Evolutionary conservation across 2,888 invertebrate species (phyloP), one percentile per base, ranked within the genome.

Genomic region (Netelia melanura): DNA sequence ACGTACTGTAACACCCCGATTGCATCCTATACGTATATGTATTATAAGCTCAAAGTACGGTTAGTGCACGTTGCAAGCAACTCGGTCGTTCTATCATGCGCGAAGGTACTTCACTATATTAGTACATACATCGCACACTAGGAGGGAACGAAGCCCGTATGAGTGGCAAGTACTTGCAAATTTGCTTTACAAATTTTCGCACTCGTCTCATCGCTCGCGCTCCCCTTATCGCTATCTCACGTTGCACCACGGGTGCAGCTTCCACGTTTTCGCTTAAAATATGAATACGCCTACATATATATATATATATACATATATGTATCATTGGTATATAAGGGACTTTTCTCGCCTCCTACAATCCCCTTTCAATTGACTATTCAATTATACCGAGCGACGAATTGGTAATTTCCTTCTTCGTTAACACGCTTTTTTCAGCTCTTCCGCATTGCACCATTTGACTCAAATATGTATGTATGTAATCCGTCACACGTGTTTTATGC

Each of bases 351-450:
- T 80, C 74, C 23, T 38, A 65, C 43, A 44, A 56, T 38, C 75
- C 23, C 30, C 21, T 68, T 68, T 52, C 74, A 75, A 85, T 85
- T 83, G 85, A 85, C 80, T 85, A 85, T 85, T 83, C 85, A 85
- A 85, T 85, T 85, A 85, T 65, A 80, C 71, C 56, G 52, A 81
- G 74, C 80, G 67, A 76, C 83, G 85, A 85, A 85, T 85, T 85
- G 85, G 85, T 85, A 85, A 85, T 85, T 85, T 85, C 80, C 83
- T 70, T 83, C 83, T 67, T 85, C 85, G 76, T 85, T 85, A 77
- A 83, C 85, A 72, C 82, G 67, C 79, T 77, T 74, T 67, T 25
- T 62, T 68, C 44, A 23, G 43, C 43, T 56, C 56, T 3, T 3
- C 43, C 38, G 71, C 58, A 65, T 71, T 71, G 79, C 82, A 71